Conservation (phyloP, 2,113 vertebrate species). For the Gila orcuttii region DNA sequence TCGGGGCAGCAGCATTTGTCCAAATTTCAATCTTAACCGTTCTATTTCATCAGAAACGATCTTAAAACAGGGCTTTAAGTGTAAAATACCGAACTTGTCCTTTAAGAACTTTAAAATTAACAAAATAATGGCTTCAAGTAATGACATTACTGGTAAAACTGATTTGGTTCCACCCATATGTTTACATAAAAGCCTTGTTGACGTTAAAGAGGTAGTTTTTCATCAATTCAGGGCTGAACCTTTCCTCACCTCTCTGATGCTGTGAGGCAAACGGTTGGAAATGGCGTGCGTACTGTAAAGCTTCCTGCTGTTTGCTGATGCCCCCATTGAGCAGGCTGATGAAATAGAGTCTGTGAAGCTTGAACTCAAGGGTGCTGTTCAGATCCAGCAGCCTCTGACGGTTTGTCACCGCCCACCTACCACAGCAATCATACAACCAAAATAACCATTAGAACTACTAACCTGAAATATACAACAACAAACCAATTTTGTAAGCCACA, state of each 20-base stretch:
- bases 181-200: not conserved
- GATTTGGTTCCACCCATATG: not conserved
- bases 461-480: not conserved
- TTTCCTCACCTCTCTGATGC: slow-evolving; percentile 83
- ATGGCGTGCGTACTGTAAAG: slow-evolving; percentile 85
- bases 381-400: slow-evolving; percentile 85
- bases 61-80: too few species aligned
- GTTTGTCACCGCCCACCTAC: slow-evolving; percentile 86
- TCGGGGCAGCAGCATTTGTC: too few species aligned
- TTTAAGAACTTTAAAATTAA: not conserved
- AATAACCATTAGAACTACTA: not conserved
- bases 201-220: not conserved
- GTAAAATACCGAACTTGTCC: too few species aligned
- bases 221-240: not conserved
- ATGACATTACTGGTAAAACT: not conserved
- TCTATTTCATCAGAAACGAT: too few species aligned
- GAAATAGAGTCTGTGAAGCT: slow-evolving; percentile 87
- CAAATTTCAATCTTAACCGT: too few species aligned
- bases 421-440: not conserved
- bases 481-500: not conserved
- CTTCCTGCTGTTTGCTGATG: slow-evolving; percentile 84
- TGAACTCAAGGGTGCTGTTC: slow-evolving; percentile 90
- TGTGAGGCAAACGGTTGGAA: slow-evolving; percentile 88
- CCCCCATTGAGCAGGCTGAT: slow-evolving; percentile 86
- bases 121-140: not conserved